These are phyloP conservation scores for Montipora efflorescens DNA, from an alignment of 64 coral and sea anemone species.

Conservation along the genomic window DNA sequence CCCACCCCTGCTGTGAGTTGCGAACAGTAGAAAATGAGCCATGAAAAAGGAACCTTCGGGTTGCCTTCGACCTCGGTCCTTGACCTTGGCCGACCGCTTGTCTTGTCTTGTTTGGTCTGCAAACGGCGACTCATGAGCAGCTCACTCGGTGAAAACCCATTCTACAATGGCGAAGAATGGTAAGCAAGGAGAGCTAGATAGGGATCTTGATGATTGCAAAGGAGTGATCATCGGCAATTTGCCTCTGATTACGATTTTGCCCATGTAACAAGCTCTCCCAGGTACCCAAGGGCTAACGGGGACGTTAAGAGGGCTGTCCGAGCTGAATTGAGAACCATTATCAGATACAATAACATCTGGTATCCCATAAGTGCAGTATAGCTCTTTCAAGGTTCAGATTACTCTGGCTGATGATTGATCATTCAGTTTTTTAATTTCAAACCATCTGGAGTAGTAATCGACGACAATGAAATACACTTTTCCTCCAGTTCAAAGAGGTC, in stretches of 20 bases:
- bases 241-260: constrained; percentile 70
- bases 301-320: background rate
- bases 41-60: no score
- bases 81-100: no score
- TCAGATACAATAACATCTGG: constrained; percentile 57
- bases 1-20: no score
- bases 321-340: constrained; percentile 59
- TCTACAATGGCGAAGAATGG: constrained; percentile 13
- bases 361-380: constrained; percentile 59
- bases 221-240: constrained; percentile 56
- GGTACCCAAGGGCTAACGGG: background rate
- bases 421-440: constrained; percentile 48
- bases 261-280: background rate
- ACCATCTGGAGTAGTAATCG: constrained; percentile 66
- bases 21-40: no score
- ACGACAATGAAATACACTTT: constrained; percentile 5
- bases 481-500: constrained; percentile 54
- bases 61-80: no score
- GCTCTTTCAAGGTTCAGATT: constrained; percentile 44
- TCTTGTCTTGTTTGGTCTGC: background rate
- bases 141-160: background rate
- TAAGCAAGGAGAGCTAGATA: constrained; percentile 29
- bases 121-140: constrained; percentile 13
- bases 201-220: constrained; percentile 29
- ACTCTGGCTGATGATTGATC: constrained; percentile 1